Percentiles rank a stretch among this genome's conserved stretches.
phyloP scores from a whole-genome alignment of 1,140 invertebrate species.

The Nasonia longicornis region DNA sequence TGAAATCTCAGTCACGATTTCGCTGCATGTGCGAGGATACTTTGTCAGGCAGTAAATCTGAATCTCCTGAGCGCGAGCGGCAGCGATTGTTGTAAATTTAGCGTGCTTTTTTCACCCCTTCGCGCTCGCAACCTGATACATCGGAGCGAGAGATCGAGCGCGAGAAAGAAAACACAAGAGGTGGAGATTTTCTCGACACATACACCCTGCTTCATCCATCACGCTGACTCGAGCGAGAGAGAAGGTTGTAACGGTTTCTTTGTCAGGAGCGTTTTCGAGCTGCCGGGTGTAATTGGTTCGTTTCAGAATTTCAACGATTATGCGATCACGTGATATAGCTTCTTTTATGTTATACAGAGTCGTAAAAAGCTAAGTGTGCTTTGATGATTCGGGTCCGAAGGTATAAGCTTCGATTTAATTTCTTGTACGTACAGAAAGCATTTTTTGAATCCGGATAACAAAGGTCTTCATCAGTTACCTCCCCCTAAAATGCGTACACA shows the following conservation, averaged over 20 bases:
- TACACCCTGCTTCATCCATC: conserved; percentile 10
- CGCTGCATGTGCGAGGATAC: neutral
- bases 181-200: conserved; percentile 1
- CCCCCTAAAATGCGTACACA: neutral
- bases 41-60: conserved; percentile 11
- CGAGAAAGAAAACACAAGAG: neutral
- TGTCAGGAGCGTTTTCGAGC: conserved; percentile 6
- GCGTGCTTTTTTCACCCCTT: neutral
- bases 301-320: conserved; percentile 16
- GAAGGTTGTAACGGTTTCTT: conserved; percentile 21
- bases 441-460: neutral
- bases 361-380: neutral
- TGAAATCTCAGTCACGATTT: conserved; percentile 19
- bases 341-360: neutral
- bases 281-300: conserved; percentile 22
- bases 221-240: neutral
- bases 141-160: neutral
- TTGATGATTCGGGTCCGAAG: neutral
- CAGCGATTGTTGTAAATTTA: conserved; percentile 29
- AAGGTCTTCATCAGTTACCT: neutral
- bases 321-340: no score
- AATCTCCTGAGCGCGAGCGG: neutral
- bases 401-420: no score
- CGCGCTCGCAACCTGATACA: neutral
- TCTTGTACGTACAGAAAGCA: no score